Conservation (phyloP, 2,113 vertebrate species). For the Theropithecus gelada region DNA sequence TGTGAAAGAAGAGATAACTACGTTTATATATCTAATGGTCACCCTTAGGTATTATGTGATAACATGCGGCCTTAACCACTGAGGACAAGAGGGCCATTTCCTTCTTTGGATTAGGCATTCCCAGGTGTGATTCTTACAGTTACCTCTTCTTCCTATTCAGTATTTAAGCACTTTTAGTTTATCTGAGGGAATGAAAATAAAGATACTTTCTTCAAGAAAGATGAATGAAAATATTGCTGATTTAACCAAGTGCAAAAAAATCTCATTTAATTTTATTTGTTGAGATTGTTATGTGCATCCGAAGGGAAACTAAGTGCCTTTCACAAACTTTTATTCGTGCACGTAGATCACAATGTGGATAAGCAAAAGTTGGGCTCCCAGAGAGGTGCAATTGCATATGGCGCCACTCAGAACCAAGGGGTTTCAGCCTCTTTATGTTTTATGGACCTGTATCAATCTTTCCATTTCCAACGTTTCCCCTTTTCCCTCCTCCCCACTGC, state of each 20-base stretch:
- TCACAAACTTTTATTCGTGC: neutral
- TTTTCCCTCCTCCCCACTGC: neutral
- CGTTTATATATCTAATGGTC: neutral
- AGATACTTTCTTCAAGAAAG: neutral
- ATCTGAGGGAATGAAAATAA: neutral
- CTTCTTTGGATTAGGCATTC: neutral
- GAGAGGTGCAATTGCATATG: neutral
- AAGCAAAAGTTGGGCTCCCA: neutral
- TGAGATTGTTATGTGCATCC: neutral
- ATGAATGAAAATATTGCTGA: neutral
- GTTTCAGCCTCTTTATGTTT: neutral
- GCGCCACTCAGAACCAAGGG: neutral
- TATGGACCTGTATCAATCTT: neutral
- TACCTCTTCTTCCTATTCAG: neutral
- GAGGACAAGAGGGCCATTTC: neutral
- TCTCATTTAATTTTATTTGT: neutral
- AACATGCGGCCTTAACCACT: neutral
- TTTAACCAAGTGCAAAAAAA: neutral
- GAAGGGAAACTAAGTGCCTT: neutral
- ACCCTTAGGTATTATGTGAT: neutral
- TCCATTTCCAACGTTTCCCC: neutral
- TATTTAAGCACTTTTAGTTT: neutral
- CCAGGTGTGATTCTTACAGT: neutral
- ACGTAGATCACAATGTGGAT: neutral
- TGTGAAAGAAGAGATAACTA: neutral